Evolutionary conservation across 2,797 vertebrate species (phyloP).

Genomic region (Catharus ustulatus): DNA sequence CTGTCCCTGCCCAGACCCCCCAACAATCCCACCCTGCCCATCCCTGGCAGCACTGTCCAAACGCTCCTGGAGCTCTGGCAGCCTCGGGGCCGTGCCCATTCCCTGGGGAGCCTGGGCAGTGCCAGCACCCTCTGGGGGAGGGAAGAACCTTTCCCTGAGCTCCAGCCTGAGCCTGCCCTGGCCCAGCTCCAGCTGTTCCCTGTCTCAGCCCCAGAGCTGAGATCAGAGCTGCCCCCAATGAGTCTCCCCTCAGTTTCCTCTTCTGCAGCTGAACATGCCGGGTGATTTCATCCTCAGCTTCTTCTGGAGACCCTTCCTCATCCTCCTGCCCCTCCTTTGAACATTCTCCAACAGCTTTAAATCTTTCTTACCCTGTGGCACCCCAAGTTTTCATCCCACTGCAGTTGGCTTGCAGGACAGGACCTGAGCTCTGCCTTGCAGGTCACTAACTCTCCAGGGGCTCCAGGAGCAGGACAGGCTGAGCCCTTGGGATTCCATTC

Average conservation of each 20-base stretch:
- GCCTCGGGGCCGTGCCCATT: no score
- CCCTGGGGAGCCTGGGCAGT: no score
- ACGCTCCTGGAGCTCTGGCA: no score
- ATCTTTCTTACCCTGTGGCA: neutral
- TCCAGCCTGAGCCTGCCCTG: neutral
- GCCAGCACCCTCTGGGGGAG: neutral
- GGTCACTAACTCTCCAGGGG: neutral
- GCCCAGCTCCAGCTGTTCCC: neutral
- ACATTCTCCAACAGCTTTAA: neutral
- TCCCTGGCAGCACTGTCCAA: neutral
- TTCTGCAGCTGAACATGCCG: neutral
- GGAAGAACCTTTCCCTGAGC: neutral
- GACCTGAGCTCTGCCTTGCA: neutral
- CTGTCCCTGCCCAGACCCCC: neutral
- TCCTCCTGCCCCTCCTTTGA: neutral
- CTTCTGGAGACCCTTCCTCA: no score
- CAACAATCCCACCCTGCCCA: neutral
- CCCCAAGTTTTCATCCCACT: neutral
- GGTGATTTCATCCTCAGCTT: neutral
- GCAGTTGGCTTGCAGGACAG: neutral
- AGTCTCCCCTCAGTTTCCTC: neutral
- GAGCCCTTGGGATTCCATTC: neutral
- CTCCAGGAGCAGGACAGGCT: neutral
- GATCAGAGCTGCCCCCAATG: accelerated
- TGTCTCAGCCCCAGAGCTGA: neutral